Conservation (phyloP, 2,113 vertebrate species). For the Phycodurus eques region DNA sequence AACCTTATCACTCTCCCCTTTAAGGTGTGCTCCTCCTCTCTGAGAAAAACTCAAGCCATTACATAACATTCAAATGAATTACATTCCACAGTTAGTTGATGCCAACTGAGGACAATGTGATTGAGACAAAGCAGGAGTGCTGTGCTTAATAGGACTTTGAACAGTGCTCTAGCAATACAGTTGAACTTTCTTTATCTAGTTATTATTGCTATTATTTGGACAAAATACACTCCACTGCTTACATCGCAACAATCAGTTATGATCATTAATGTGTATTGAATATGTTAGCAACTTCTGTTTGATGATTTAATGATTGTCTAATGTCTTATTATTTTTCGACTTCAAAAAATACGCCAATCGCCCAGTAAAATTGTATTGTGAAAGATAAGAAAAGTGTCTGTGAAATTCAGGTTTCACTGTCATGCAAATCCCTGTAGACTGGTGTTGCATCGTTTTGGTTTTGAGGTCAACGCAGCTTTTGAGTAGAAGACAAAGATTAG, state of each 20-base stretch:
- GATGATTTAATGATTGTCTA: background rate
- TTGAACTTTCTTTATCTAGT: background rate
- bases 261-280: background rate
- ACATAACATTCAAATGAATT: constrained; percentile 28
- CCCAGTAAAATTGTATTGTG: too few relatives aligned
- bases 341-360: too few relatives aligned
- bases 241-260: background rate
- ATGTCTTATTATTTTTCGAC: too few relatives aligned
- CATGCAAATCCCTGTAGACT: too few relatives aligned
- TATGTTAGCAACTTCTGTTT: background rate
- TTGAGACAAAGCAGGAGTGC: background rate
- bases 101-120: background rate
- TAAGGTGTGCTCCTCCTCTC: constrained; percentile 10
- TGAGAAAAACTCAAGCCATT: constrained; percentile 31
- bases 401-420: too few relatives aligned
- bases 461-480: too few relatives aligned
- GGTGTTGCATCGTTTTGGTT: too few relatives aligned
- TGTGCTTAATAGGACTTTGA: background rate
- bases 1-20: constrained; percentile 14
- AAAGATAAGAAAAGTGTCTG: too few relatives aligned
- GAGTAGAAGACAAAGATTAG: too few relatives aligned
- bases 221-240: background rate
- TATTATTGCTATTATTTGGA: background rate
- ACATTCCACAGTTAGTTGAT: background rate
- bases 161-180: background rate